Evolutionary conservation across 2,888 invertebrate species (phyloP), one percentile per base, ranked within the genome.

Genomic region (Acleris emargana): DNA sequence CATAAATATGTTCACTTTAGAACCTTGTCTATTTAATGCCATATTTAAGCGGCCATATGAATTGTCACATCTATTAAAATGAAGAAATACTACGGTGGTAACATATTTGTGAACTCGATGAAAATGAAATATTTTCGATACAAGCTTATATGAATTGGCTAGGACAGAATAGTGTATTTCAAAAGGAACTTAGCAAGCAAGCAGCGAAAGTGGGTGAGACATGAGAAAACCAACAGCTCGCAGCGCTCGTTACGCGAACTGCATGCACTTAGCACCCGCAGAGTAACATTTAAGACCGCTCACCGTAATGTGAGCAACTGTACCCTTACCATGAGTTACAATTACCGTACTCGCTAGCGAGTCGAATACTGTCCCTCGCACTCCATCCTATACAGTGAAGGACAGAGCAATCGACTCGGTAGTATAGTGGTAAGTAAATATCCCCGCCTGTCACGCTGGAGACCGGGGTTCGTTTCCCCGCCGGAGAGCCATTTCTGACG

Each of bases 391-490:
- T n/a, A n/a, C n/a, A n/a, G n/a, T n/a, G n/a, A n/a, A n/a, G n/a
- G n/a, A n/a, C n/a, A n/a, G n/a, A n/a, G n/a, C n/a, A n/a, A n/a
- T n/a, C n/a, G n/a, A n/a, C 59, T 64, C 64, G 64, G 64, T 64
- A 64, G 64, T 64, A 64, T 64, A 64, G 64, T 64, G 64, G 64
- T 64, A 64, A 64, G 64, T 64, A 64, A n/a, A n/a, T n/a, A n/a
- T 64, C 64, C 59, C 64, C 64, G 64, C 64, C 64, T 64, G 75
- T 76, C 76, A 77, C 75, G 74, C 75, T 71, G 73, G 73, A 77
- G 74, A 76, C 77, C 77, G 74, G 78, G 77, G 78, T 81, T 79
- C 80, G 80, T 80, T 80, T 81, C 80, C 81, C 81, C 76, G 80
- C 79, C 77, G 78, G 75, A 72, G 76, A 76, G 72, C 28, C 28